A percentile compares a stretch with the other conserved stretches of the same genome.
These are phyloP conservation scores for Bombus sylvicola DNA, from an alignment of 1,140 invertebrate species.

Conservation along the genomic window DNA sequence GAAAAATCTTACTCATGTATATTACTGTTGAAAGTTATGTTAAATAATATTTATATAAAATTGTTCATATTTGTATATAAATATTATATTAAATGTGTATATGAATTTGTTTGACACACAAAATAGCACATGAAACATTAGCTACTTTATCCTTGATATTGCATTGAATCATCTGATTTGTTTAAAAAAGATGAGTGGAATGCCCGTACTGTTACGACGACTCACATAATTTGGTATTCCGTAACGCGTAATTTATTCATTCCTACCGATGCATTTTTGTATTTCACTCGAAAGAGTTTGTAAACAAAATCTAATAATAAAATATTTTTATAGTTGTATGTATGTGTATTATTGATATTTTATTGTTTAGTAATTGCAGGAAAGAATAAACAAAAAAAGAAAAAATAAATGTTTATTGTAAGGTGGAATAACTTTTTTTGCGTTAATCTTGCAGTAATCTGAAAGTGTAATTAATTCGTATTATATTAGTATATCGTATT, in stretches of 20 bases:
- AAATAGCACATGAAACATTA: background rate
- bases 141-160: background rate
- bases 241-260: conserved; percentile 53
- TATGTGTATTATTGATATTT: conserved; percentile 2
- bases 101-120: conserved; percentile 25
- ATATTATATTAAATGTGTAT: conserved; percentile 26
- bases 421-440: background rate
- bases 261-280: conserved; percentile 67
- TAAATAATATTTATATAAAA: conserved; percentile 55
- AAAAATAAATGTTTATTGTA: background rate
- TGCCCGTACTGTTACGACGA: background rate
- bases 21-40: conserved; percentile 25
- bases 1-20: background rate
- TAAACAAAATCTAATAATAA: conserved; percentile 51
- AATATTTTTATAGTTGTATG: conserved; percentile 60
- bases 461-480: background rate
- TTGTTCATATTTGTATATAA: conserved; percentile 51
- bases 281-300: conserved; percentile 36
- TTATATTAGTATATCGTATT: background rate
- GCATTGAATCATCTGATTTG: background rate
- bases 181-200: conserved; percentile 12
- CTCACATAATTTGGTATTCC: background rate
- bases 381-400: background rate
- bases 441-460: background rate
- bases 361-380: background rate